Base-by-base conservation (phyloP, 2,113 vertebrate genomes). In the Camarhynchus parvulus region DNA sequence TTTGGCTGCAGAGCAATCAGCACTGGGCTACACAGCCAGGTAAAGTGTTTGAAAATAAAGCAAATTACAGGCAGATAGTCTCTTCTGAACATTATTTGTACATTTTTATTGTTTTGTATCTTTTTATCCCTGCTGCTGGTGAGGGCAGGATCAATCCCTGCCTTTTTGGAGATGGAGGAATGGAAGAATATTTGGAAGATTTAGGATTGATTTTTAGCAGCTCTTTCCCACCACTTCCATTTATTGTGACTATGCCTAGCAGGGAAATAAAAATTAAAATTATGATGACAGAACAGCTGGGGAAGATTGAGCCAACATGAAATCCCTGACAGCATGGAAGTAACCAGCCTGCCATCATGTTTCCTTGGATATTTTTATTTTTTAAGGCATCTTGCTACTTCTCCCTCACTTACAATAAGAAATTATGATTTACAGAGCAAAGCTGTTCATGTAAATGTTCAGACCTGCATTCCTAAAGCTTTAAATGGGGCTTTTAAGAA, bases 311-410 rank as follows among this genome's bases (percentile, higher is more conserved):
- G 35, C 16, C 84, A 87, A 67, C 11, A 59, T 1, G 3, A 1
- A 63, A 72, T 46, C 42, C 77, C 62, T 80, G 77, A 24, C 24
- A 63, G 39, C 12, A 59, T 0, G 31, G 53, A 61, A 75, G 37
- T 2, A 66, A 74, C 35, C 27, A 50, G 33, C 18, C 37, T 52
- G 21, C 44, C 25, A n/a, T 2, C 14, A 4, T 0, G 0, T n/a
- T 46, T 41, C 42, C 83, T 79, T 35, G 46, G 61, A 11, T 35
- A 49, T 49, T 63, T 41, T 15, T 3, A 63, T 17, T 85, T 88
- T 69, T 64, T 27, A 67, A 83, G 9, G 9, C 28, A 59, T 30
- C 35, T 64, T 75, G 52, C 47, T 52, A 3, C 44, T 69, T 75
- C 70, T 66, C 46, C 70, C 10, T 52, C 66, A 55, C 15, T 25